These are phyloP conservation scores for Montipora sp. DNA, from an alignment of 64 coral and sea anemone genomes.

Conservation along the genomic window DNA sequence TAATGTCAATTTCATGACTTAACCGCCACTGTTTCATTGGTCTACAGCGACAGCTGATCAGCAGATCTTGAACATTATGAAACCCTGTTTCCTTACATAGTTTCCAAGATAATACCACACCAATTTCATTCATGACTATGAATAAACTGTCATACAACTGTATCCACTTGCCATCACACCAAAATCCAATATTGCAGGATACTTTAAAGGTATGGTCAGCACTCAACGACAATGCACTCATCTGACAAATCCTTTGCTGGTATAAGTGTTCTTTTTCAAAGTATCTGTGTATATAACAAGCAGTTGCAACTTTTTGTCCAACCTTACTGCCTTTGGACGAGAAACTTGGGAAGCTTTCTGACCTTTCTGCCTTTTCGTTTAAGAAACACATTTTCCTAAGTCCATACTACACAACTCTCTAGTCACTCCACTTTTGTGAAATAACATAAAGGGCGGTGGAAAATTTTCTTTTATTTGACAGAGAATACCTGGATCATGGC, in stretches of 20 bases:
- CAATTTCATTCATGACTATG: slow-evolving; percentile 22
- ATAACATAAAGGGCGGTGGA: slow-evolving; percentile 13
- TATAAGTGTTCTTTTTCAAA: slow-evolving; percentile 57
- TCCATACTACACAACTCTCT: slow-evolving; percentile 55
- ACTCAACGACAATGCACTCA: slow-evolving; percentile 40
- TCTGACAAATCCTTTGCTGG: slow-evolving; percentile 37
- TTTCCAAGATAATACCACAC: slow-evolving; percentile 36
- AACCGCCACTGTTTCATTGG: too few species aligned
- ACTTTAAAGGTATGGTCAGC: slow-evolving; percentile 48
- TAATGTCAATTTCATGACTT: too few species aligned
- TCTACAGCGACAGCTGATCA: not conserved
- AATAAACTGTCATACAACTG: not conserved
- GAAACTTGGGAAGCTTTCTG: slow-evolving; percentile 39
- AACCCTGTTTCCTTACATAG: slow-evolving; percentile 67
- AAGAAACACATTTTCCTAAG: slow-evolving; percentile 36
- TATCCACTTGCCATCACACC: slow-evolving; percentile 41
- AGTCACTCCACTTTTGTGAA: slow-evolving; percentile 15
- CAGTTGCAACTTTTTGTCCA: slow-evolving; percentile 47
- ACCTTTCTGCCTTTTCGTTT: not conserved
- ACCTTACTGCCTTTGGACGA: slow-evolving; percentile 17
- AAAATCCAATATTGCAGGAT: slow-evolving; percentile 9
- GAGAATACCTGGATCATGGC: not conserved
- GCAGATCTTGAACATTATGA: slow-evolving; percentile 3
- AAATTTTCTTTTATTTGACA: slow-evolving; percentile 1
- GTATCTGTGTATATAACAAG: slow-evolving; percentile 26